Base-by-base conservation (phyloP, 1,140 invertebrate species). In the Bombus confusus region DNA sequence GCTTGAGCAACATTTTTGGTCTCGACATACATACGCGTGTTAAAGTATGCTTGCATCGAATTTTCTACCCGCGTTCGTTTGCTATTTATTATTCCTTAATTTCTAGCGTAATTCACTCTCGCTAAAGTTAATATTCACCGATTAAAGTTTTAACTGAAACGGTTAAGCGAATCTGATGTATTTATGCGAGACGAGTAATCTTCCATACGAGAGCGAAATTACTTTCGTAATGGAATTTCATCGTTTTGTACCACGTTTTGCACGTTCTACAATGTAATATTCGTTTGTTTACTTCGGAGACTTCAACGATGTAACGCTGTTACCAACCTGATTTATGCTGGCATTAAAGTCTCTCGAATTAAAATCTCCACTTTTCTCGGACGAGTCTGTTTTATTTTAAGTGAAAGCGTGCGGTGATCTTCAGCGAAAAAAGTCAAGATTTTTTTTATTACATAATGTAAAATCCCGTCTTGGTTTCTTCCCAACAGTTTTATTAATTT, bases 331-430 rank as follows among this genome's bases (percentile, higher is more conserved):
- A 79, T 84, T 79, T 37, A 37, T 64, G 52, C 25, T 22, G 31
- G 76, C 76, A 22, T 84, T 79, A 37, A 80, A 79, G 10, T 84
- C 83, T n/a, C 76, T 72, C 0, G 12, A 25, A 72, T 39, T 72
- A 39, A 80, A 66, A 78, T 41, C 13, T 41, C 69, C 25, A 6
- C 12, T 25, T 59, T 76, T 59, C 43, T 57, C 18, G 47, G 47
- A 22, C 47, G 18, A 52, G 18, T 52, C 47, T 52, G 47, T 22
- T 52, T 52, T 52, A 52, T 52, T 52, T 22, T 22, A 52, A 52
- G 47, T 22, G 47, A 52, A 52, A 52, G 47, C 18, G 18, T 22
- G 47, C 18, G 22, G 18, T 52, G 22, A 52, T 52, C 18, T 22
- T 52, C 47, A 22, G 22, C 5, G 47, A 2, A 22, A 52, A 22